Evolutionary conservation across 1,140 invertebrate genomes (phyloP).

Genomic region (Ips nitidus): DNA sequence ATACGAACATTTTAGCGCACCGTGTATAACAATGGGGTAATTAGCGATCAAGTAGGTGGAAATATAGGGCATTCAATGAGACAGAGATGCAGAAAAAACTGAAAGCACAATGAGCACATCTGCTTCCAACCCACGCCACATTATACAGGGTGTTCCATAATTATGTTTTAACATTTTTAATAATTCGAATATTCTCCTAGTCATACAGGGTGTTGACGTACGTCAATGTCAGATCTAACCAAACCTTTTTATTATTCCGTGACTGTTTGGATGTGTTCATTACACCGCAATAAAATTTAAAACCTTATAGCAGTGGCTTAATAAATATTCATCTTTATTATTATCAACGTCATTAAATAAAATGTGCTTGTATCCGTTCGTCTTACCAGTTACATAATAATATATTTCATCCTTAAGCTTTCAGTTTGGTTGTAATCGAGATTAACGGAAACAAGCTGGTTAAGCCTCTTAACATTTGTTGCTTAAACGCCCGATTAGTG

Average conservation of each 20-base stretch:
- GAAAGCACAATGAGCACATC: too few species aligned
- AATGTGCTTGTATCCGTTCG: not conserved
- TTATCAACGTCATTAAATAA: not conserved
- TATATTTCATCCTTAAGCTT: constrained; percentile 2
- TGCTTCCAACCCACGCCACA: too few species aligned
- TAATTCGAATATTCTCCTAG: too few species aligned
- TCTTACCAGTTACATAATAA: not conserved
- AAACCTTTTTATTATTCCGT: constrained; percentile 17
- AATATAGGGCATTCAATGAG: too few species aligned
- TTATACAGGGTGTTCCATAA: too few species aligned
- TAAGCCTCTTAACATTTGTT: not conserved
- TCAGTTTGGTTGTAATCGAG: not conserved
- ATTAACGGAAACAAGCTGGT: not conserved
- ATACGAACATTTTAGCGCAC: too few species aligned
- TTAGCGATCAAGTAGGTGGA: too few species aligned
- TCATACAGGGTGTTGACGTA: not conserved
- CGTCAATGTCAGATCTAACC: not conserved
- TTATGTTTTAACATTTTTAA: too few species aligned
- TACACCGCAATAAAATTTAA: constrained; percentile 25
- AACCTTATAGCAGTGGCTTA: constrained; percentile 9
- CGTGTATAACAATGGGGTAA: too few species aligned
- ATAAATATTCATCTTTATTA: constrained; percentile 5
- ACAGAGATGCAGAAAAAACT: too few species aligned
- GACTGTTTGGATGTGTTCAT: constrained; percentile 16
- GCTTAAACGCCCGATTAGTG: too few species aligned